These are phyloP conservation scores for Chrysina gloriosa DNA, from an alignment of 2,888 invertebrate genomes.

Conservation along the genomic window DNA sequence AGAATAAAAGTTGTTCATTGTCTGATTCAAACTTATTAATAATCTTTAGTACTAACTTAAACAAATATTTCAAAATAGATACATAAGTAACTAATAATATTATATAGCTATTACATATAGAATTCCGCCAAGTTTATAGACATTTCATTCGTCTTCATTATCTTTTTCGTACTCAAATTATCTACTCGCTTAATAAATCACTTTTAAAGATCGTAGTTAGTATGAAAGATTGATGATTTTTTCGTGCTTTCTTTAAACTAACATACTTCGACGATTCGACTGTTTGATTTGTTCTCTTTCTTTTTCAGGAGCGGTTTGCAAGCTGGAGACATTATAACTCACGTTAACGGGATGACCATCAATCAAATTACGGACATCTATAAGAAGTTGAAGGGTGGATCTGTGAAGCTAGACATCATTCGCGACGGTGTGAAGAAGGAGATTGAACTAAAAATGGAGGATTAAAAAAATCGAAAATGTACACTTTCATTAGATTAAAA, in stretches of 20 bases:
- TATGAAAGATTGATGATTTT: constrained; percentile 6
- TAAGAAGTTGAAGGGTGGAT: constrained; percentile 26
- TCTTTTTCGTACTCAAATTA: background rate
- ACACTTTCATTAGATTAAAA: background rate
- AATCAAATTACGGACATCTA: constrained; percentile 66
- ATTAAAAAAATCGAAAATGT: background rate
- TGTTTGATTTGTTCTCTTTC: constrained; percentile 38
- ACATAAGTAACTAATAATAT: too few species aligned
- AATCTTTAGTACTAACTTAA: too few species aligned
- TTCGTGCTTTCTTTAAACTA: background rate
- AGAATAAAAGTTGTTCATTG: too few species aligned
- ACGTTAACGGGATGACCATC: constrained; percentile 76
- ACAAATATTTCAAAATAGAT: too few species aligned
- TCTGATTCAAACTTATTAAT: too few species aligned
- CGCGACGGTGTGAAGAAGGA: constrained; percentile 30
- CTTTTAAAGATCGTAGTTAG: constrained; percentile 22
- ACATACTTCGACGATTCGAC: background rate
- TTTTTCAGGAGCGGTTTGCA: constrained; percentile 77
- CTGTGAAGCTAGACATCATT: constrained; percentile 37
- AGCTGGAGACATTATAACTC: constrained; percentile 84
- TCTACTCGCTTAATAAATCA: constrained; percentile 12
- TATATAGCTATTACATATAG: background rate
- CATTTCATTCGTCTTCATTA: background rate
- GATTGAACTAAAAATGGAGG: constrained; percentile 20
- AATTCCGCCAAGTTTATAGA: background rate